These are phyloP conservation scores for Coelopa frigida DNA, from an alignment of 1,140 invertebrate species.

Conservation along the genomic window DNA sequence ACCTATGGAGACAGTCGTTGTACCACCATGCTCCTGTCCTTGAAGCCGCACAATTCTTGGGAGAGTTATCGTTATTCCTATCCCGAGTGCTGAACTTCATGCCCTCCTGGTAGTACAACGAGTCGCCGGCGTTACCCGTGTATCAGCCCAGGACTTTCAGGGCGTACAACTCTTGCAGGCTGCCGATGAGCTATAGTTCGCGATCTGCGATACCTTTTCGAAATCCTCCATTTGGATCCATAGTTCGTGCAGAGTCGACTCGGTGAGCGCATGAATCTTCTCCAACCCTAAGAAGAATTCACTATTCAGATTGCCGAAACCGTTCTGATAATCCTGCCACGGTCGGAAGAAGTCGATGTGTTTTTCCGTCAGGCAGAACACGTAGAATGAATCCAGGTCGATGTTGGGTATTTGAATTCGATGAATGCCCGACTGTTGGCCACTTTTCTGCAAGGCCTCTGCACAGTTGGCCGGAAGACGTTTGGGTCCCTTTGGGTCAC, in stretches of 20 bases:
- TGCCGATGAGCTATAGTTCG: conserved; percentile 55
- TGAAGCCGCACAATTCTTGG: conserved; percentile 58
- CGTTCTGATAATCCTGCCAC: conserved; percentile 55
- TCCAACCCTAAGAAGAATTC: conserved; percentile 55
- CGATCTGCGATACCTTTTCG: conserved; percentile 47
- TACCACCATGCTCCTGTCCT: conserved; percentile 60
- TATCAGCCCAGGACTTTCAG: conserved; percentile 56
- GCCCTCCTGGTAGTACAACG: conserved; percentile 57
- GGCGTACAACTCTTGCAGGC: conserved; percentile 55
- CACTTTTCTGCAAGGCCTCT: too few species aligned
- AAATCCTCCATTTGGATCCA: conserved; percentile 56
- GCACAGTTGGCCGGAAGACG: too few species aligned
- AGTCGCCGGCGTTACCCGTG: conserved; percentile 58
- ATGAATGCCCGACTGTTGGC: too few species aligned
- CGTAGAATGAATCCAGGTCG: too few species aligned
- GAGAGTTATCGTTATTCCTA: conserved; percentile 58
- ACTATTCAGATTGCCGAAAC: conserved; percentile 53
- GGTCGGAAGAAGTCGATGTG: too few species aligned
- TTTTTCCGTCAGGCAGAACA: too few species aligned
- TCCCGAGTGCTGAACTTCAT: conserved; percentile 64
- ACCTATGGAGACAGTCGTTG: conserved; percentile 37
- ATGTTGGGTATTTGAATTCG: too few species aligned
- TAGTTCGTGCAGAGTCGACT: conserved; percentile 51
- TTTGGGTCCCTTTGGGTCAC: too few species aligned
- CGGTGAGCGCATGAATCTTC: conserved; percentile 49